Percentiles rank a stretch among this genome's conserved stretches.
phyloP scores from a whole-genome alignment of 92 coral and sea anemone genomes.

The Bergia sp. region DNA sequence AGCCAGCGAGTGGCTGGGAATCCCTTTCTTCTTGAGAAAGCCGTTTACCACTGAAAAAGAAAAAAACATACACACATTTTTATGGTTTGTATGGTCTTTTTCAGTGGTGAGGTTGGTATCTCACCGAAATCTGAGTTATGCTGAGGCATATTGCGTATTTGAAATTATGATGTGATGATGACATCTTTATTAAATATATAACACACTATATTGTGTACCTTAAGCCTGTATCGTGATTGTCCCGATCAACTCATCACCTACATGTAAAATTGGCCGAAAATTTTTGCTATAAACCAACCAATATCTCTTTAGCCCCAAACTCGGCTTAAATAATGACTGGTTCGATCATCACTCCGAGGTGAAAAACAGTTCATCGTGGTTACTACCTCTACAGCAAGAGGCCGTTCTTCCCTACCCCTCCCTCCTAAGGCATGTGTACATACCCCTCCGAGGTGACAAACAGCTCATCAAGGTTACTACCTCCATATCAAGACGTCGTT shows the following conservation, averaged over 20 bases:
- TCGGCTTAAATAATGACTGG: background rate
- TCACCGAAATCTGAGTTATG: background rate
- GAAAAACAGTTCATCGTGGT: constrained; percentile 41
- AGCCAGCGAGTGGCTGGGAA: constrained; percentile 85
- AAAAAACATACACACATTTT: background rate
- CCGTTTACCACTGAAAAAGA: constrained; percentile 51
- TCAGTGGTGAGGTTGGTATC: background rate
- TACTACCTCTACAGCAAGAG: constrained; percentile 54
- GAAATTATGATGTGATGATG: background rate
- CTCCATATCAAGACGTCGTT: constrained; percentile 53
- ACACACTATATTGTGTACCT: background rate
- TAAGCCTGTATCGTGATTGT: background rate
- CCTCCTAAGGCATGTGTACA: background rate
- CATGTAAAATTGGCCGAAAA: no score
- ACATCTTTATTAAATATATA: no score
- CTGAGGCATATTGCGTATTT: background rate
- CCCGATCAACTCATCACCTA: background rate
- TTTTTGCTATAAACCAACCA: no score
- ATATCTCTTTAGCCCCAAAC: no score
- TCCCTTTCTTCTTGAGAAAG: constrained; percentile 70
- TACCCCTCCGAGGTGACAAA: constrained; percentile 44
- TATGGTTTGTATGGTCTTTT: background rate
- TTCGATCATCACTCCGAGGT: constrained; percentile 30
- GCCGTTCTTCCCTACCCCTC: constrained; percentile 22
- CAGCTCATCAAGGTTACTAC: constrained; percentile 47